phyloP scores from a whole-genome alignment of 2,797 vertebrate species.

The Acanthopagrus latus region DNA sequence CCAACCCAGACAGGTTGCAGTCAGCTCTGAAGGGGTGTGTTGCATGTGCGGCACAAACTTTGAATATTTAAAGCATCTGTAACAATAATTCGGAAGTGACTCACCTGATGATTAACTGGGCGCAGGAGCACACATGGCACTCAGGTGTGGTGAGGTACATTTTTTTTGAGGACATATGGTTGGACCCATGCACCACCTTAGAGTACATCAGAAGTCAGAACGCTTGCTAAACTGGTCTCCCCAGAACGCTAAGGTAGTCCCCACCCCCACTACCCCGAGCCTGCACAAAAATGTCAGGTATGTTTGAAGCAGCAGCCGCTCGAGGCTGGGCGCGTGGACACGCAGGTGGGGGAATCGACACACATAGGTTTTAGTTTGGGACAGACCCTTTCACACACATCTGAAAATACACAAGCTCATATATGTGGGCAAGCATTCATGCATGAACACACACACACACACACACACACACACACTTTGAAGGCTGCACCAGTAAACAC shows the following conservation, averaged over 20 bases:
- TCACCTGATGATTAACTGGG: conserved; percentile 24
- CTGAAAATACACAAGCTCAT: background rate
- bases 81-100: conserved; percentile 4
- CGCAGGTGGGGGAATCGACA: background rate
- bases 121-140: conserved; percentile 34
- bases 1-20: background rate
- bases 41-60: conserved; percentile 10
- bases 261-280: conserved; percentile 20
- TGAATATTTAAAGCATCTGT: background rate
- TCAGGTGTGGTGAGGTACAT: conserved; percentile 23
- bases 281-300: conserved; percentile 70
- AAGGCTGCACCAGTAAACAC: conserved; percentile 41
- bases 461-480: background rate
- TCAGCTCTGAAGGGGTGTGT: background rate
- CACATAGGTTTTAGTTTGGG: background rate
- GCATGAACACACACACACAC: background rate
- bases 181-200: background rate
- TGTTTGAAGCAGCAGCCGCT: conserved; percentile 27
- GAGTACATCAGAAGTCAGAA: conserved; percentile 46
- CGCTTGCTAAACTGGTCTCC: conserved; percentile 48
- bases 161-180: conserved; percentile 33
- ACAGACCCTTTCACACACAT: background rate
- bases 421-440: fast-evolving
- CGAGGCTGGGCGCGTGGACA: conserved; percentile 4
- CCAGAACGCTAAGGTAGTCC: conserved; percentile 9